A percentile compares a stretch with the other conserved stretches of the same genome.
Conservation (phyloP, 1,140 invertebrate species). For the Drosophila subpulchrella region DNA sequence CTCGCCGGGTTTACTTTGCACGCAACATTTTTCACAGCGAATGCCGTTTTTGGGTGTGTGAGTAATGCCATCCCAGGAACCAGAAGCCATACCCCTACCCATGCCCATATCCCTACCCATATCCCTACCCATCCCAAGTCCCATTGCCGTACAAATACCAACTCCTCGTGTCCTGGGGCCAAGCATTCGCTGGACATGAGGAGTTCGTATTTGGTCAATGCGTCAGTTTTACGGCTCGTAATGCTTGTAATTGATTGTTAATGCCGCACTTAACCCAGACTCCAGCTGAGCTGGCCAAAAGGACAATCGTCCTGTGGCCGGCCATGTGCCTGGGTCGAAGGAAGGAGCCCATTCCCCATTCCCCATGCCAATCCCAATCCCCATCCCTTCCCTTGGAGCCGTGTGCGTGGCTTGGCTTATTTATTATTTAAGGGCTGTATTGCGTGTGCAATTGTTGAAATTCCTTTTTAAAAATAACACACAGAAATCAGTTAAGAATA, state of each 20-base stretch:
- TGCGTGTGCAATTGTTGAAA: slow-evolving; percentile 62
- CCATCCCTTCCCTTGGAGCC: background rate
- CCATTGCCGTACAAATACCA: background rate
- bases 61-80: slow-evolving; percentile 24
- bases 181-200: slow-evolving; percentile 16
- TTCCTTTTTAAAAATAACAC: slow-evolving; percentile 51
- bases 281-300: slow-evolving; percentile 56
- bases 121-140: background rate
- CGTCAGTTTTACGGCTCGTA: slow-evolving; percentile 74
- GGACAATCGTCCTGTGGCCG: slow-evolving; percentile 46
- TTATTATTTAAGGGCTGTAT: slow-evolving; percentile 61
- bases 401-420: slow-evolving; percentile 62
- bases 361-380: background rate
- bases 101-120: background rate
- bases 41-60: background rate
- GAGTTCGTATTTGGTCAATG: slow-evolving; percentile 65
- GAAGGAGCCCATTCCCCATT: background rate
- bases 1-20: slow-evolving; percentile 42
- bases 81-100: background rate
- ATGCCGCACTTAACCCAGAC: slow-evolving; percentile 70
- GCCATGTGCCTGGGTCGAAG: slow-evolving; percentile 2
- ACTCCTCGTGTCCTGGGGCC: slow-evolving; percentile 5
- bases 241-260: slow-evolving; percentile 77
- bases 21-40: slow-evolving; percentile 63
- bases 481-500: slow-evolving; percentile 60